These are phyloP conservation scores for Gyrodactylus salaris DNA, from an alignment of 1,140 invertebrate species.

Conservation along the genomic window DNA sequence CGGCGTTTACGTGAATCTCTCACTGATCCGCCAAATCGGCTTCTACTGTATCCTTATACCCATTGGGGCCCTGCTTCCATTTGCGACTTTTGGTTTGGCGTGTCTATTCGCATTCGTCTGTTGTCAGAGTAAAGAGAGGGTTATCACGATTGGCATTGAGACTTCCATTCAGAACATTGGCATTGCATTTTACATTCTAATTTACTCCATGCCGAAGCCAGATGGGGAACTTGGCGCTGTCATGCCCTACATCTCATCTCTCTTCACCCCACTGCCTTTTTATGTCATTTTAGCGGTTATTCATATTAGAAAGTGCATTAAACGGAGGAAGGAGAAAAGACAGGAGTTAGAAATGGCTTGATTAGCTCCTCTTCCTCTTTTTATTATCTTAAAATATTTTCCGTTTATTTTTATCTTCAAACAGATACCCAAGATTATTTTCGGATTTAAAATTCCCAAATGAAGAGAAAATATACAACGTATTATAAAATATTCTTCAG, in stretches of 20 bases:
- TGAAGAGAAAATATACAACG: no score
- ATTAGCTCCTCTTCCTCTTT: no score
- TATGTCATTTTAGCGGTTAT: constrained; percentile 8
- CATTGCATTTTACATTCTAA: constrained; percentile 48
- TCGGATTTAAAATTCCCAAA: no score
- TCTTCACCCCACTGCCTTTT: constrained; percentile 13
- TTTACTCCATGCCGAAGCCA: constrained; percentile 14
- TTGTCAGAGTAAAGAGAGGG: constrained; percentile 28
- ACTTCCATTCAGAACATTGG: constrained; percentile 77
- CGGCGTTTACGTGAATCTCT: constrained; percentile 4
- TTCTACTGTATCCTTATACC: constrained; percentile 32
- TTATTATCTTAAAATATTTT: no score
- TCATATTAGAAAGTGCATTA: neutral
- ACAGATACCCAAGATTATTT: no score
- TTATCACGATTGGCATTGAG: constrained; percentile 53
- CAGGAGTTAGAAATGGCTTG: neutral
- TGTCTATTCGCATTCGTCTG: constrained; percentile 27
- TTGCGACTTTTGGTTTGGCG: constrained; percentile 41
- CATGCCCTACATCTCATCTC: constrained; percentile 12
- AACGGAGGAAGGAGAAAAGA: neutral
- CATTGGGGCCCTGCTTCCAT: constrained; percentile 42
- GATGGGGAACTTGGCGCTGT: constrained; percentile 15
- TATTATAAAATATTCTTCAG: no score
- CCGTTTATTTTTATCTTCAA: no score
- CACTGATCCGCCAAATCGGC: neutral